These are phyloP conservation scores for Empis stercorea DNA, from an alignment of 2,888 invertebrate species.

Conservation along the genomic window DNA sequence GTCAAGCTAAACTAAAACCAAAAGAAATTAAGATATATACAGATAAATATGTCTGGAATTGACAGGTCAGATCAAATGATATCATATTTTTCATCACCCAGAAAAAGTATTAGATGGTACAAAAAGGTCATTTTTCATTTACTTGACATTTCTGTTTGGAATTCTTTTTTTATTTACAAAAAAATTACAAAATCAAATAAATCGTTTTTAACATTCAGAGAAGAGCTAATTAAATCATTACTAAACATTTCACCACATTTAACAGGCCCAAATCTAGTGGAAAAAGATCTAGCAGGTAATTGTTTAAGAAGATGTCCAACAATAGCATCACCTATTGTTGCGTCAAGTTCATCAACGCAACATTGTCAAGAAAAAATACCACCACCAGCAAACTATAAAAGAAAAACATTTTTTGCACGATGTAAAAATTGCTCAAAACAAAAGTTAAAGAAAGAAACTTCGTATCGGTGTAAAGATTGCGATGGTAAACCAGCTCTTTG, in stretches of 20 bases:
- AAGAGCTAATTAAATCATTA: not conserved
- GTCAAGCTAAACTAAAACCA: constrained; percentile 6
- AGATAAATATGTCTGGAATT: constrained; percentile 7
- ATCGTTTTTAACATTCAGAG: not conserved
- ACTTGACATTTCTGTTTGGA: not conserved
- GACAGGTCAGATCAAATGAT: constrained; percentile 9
- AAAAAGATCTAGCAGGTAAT: not conserved
- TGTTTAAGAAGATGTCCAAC: not conserved
- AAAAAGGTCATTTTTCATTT: constrained; percentile 1
- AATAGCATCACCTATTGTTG: not conserved
- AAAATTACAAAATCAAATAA: not conserved
- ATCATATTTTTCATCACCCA: constrained; percentile 10
- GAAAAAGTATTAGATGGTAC: constrained; percentile 5
- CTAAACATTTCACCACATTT: not conserved
- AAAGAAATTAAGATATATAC: constrained; percentile 6
- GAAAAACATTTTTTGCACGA: not conserved
- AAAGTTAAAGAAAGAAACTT: not conserved
- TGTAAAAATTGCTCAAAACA: not conserved
- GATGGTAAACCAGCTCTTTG: not conserved
- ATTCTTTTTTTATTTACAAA: not conserved
- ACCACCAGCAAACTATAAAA: not conserved
- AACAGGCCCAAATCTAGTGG: not conserved
- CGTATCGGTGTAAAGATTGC: not conserved
- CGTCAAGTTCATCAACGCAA: not conserved
- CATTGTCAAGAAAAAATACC: not conserved